phyloP scores from a whole-genome alignment of 1,140 invertebrate species.

The Bradysia coprophila region DNA sequence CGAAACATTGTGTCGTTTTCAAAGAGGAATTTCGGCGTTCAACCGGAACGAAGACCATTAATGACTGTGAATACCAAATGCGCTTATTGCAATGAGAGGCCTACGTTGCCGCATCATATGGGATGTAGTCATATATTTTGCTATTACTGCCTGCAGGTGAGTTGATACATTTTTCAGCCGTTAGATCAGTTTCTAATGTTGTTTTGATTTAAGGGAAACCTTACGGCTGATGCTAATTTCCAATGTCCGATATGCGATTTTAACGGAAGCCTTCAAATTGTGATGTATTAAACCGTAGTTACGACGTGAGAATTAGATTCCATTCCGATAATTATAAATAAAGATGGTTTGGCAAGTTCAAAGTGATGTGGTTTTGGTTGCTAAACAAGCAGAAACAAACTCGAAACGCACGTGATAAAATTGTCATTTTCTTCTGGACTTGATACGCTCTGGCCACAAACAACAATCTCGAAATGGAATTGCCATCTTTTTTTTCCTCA shows the following conservation, averaged over 20 bases:
- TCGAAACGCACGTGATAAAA: no score
- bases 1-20: conserved; percentile 24
- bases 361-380: no score
- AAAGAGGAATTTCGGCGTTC: conserved; percentile 8
- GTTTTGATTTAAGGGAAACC: conserved; percentile 11
- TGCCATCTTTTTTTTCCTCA: no score
- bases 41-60: conserved; percentile 4
- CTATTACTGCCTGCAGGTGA: conserved; percentile 38
- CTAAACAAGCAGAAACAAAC: no score
- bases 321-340: no score
- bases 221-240: conserved; percentile 17
- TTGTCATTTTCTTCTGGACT: no score
- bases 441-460: no score
- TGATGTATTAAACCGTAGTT: no score
- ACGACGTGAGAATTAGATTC: no score
- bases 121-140: conserved; percentile 42
- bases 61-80: conserved; percentile 30
- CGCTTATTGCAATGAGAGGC: conserved; percentile 30
- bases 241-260: conserved; percentile 12
- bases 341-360: no score
- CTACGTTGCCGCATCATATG: conserved; percentile 39
- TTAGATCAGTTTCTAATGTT: not conserved
- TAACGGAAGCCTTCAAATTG: not conserved
- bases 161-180: conserved; percentile 3
- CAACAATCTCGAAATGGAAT: no score